phyloP scores from a whole-genome alignment of 2,113 vertebrate species.

The Condylura cristata region DNA sequence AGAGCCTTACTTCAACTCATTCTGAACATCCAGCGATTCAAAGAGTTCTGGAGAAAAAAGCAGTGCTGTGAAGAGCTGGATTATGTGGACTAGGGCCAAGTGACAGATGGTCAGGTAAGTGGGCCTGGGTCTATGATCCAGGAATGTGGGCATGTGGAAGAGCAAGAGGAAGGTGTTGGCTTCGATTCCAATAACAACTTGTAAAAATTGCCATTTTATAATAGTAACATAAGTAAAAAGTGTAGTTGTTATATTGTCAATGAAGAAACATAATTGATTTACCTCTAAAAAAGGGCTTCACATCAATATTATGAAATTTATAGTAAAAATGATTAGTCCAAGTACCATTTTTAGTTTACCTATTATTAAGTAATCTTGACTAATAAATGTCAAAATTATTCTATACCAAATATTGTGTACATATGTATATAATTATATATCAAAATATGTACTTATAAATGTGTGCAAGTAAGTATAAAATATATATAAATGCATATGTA shows the following conservation, averaged over 20 bases:
- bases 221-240: neutral
- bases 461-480: neutral
- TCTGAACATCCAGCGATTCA: neutral
- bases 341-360: neutral
- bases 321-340: neutral
- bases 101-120: neutral
- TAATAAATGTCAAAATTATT: neutral
- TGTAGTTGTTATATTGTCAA: neutral
- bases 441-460: neutral
- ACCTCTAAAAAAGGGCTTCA: neutral
- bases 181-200: neutral
- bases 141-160: neutral
- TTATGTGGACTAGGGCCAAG: neutral
- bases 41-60: neutral
- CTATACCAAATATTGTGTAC: neutral
- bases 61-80: neutral
- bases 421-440: too few species aligned
- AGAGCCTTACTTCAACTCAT: neutral
- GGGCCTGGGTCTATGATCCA: neutral
- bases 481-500: too few species aligned
- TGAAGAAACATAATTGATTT: too few species aligned
- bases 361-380: neutral
- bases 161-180: neutral
- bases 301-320: neutral
- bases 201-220: neutral